A percentile compares a stretch with the other conserved stretches of the same genome.
These are phyloP conservation scores for Drosophila parthenogenetica DNA, from an alignment of 2,888 invertebrate genomes.

Conservation along the genomic window DNA sequence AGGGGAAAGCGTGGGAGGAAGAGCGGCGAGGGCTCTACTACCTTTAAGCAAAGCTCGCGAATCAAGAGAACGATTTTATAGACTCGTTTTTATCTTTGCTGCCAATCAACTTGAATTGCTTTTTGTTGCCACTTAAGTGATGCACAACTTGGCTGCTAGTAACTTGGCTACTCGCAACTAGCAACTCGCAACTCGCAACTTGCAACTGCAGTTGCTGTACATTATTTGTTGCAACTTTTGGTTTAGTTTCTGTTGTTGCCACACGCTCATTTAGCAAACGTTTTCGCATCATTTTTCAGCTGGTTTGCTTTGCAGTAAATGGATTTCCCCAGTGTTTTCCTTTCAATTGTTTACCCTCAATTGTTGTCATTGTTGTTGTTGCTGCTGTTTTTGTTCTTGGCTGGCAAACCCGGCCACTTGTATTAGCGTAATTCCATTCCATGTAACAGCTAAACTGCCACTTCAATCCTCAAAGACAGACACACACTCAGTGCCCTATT, in stretches of 20 bases:
- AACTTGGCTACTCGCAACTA: not conserved
- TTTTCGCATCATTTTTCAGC: slow-evolving; percentile 63
- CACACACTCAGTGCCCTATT: not conserved
- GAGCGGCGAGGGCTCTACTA: slow-evolving; percentile 6
- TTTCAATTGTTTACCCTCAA: slow-evolving; percentile 58
- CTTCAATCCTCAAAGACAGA: slow-evolving; percentile 15
- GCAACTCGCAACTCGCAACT: too few species aligned
- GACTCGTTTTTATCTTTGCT: slow-evolving; percentile 42
- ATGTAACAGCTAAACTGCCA: slow-evolving; percentile 38
- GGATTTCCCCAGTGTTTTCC: slow-evolving; percentile 27
- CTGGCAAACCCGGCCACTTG: slow-evolving; percentile 35
- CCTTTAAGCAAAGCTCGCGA: slow-evolving; percentile 19
- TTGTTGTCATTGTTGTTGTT: not conserved
- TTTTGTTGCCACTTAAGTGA: slow-evolving; percentile 58
- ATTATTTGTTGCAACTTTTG: slow-evolving; percentile 24
- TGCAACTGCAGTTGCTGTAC: slow-evolving; percentile 18
- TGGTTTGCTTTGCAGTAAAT: slow-evolving; percentile 44
- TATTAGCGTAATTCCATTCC: slow-evolving; percentile 65
- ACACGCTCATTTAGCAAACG: slow-evolving; percentile 69
- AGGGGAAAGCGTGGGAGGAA: not conserved
- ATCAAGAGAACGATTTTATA: slow-evolving; percentile 25
- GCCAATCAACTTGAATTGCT: slow-evolving; percentile 67
- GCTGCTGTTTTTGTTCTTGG: slow-evolving; percentile 17
- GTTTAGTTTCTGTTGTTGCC: slow-evolving; percentile 4
- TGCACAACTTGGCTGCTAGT: slow-evolving; percentile 7